A percentile compares a stretch with the other conserved stretches of the same genome.
Evolutionary conservation across 2,113 vertebrate genomes (phyloP).

Genomic region (Piaya cayana): DNA sequence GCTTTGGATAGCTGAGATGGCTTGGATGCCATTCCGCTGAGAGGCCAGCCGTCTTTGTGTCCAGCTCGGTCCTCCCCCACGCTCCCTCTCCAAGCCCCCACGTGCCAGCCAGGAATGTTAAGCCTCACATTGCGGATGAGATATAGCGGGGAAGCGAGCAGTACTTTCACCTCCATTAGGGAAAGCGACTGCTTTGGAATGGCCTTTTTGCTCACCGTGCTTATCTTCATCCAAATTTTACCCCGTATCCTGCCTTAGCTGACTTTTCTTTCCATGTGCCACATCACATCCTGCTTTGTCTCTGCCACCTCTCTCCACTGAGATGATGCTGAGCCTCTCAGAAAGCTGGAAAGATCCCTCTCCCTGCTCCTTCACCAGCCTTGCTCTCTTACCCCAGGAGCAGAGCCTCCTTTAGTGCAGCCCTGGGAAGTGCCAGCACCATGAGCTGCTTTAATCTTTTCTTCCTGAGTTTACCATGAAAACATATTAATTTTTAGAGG

Average conservation of each 20-base stretch:
- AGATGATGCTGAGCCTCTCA: not conserved
- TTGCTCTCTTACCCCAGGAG: not conserved
- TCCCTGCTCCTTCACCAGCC: not conserved
- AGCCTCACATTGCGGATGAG: conserved; percentile 28
- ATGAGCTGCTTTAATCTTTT: not conserved
- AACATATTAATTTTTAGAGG: not conserved
- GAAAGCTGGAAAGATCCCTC: not conserved
- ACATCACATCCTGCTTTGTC: not conserved
- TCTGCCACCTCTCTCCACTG: not conserved
- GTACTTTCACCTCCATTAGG: conserved; percentile 26
- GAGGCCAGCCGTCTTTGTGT: conserved; percentile 57
- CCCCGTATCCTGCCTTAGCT: not conserved
- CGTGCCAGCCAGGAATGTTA: conserved; percentile 68
- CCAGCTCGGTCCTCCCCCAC: conserved; percentile 2
- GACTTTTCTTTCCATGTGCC: not conserved
- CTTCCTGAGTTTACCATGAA: not conserved
- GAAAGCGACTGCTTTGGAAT: not conserved
- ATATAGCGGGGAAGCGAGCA: conserved; percentile 5
- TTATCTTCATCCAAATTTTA: not conserved
- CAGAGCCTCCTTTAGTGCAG: not conserved
- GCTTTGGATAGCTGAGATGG: conserved; percentile 65
- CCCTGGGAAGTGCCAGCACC: not conserved
- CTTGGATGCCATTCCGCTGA: conserved; percentile 70
- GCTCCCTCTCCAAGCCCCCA: conserved; percentile 30
- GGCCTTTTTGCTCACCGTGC: not conserved